These are phyloP conservation scores for Bostrychus sinensis DNA, from an alignment of 2,113 vertebrate genomes.

Conservation along the genomic window DNA sequence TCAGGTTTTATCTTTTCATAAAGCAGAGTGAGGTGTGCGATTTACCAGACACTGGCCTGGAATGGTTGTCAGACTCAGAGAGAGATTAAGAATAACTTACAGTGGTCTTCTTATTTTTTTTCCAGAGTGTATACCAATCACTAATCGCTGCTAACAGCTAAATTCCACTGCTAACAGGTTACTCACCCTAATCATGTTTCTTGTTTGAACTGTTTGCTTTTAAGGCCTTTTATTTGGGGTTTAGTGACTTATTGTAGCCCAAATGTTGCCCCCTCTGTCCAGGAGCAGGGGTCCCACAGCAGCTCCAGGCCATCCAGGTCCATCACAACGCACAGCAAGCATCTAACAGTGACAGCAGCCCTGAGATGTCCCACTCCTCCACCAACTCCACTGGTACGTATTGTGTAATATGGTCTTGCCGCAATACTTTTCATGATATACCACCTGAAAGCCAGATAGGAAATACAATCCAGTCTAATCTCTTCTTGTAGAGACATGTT, in stretches of 20 bases:
- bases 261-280: constrained; percentile 48
- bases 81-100: not conserved
- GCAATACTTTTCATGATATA: not conserved
- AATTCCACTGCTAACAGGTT: not conserved
- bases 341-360: constrained; percentile 88
- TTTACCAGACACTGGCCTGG: too few relatives aligned
- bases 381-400: constrained; percentile 90
- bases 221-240: not conserved
- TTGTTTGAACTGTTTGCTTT: not conserved
- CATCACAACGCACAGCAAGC: constrained; percentile 88
- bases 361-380: constrained; percentile 92
- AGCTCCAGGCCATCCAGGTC: constrained; percentile 96
- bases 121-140: not conserved
- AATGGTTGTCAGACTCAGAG: too few relatives aligned
- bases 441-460: too few relatives aligned
- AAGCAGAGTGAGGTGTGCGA: too few relatives aligned
- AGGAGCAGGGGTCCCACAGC: constrained; percentile 92
- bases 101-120: not conserved
- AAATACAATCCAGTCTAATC: not conserved
- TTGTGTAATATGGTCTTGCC: too few relatives aligned
- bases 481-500: not conserved
- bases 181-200: not conserved
- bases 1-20: too few relatives aligned
- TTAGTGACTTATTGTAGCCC: not conserved
- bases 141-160: not conserved